Evolutionary conservation across 2,797 vertebrate genomes (phyloP), one percentile per base, ranked within the genome.

Genomic region (Psittacula echo): DNA sequence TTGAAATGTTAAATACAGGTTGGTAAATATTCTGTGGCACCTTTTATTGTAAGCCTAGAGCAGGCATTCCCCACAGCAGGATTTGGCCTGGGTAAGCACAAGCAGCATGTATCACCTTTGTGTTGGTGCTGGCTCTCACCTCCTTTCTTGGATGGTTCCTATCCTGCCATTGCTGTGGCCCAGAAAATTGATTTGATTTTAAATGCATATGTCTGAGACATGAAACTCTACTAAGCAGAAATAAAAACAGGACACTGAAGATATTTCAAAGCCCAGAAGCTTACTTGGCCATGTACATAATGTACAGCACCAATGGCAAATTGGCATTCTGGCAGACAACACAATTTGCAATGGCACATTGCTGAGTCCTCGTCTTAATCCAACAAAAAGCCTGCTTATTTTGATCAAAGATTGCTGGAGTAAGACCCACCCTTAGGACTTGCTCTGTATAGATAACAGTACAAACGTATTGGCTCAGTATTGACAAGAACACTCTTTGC

Each of bases 401-500:
- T 85, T 83, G 62, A 53, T 79, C 48, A 56, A 84, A 92, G 13
- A 20, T 60, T 90, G 39, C 23, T 90, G 65, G 48, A 92, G 58
- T 45, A 65, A 93, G 32, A 60, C 26, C 44, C 29, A 45, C 13
- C 39, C 29, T 54, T 81, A 70, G 34, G 37, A 73, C 15, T 76
- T 64, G 53, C 21, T 77, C 37, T 23, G 7, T 60, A 29, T 0
- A 2, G 23, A 8, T 53, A 27, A 16, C 1, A 50, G 37, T 27
- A 51, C 42, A 85, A 85, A 74, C 34, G 21, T n/a, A 3, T 75
- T 44, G 9, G 15, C 66, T 91, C 37, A 32, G 7, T 53, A 72
- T 67, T 93, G 89, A 76, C 50, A 65, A n/a, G 20, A 71, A 23
- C 58, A 50, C 13, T 89, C 41, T 85, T 94, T 85, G 70, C 78